Conservation (phyloP, 1,140 invertebrate species). For the Magallana angulata region DNA sequence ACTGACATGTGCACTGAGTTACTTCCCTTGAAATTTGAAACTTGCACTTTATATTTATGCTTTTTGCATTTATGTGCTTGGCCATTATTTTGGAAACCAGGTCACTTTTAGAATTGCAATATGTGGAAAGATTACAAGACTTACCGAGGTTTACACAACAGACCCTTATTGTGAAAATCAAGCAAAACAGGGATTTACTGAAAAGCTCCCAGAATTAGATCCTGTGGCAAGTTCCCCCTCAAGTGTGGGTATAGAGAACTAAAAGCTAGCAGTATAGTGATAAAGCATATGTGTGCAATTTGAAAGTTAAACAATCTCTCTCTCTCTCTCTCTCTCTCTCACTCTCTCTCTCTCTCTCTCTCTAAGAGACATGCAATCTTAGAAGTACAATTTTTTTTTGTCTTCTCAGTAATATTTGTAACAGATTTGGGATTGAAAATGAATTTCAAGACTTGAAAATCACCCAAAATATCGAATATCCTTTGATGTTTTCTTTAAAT, state of each 20-base stretch:
- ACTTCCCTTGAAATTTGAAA: too few species aligned
- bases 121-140: background rate
- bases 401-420: too few species aligned
- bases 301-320: background rate
- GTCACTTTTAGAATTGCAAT: background rate
- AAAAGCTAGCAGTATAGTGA: background rate
- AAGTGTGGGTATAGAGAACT: background rate
- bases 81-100: background rate
- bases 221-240: background rate
- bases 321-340: slow-evolving; percentile 20
- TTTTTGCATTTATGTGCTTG: background rate
- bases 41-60: too few species aligned
- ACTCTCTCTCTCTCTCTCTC: background rate
- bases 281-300: background rate
- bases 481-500: too few species aligned
- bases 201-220: slow-evolving; percentile 30
- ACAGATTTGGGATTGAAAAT: too few species aligned
- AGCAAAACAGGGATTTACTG: background rate
- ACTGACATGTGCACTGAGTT: too few species aligned
- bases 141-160: slow-evolving; percentile 20
- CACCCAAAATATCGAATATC: too few species aligned
- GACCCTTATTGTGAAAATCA: background rate
- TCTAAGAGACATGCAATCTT: background rate
- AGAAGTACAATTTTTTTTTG: too few species aligned
- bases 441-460: too few species aligned